Percentiles rank a stretch among this genome's conserved stretches.
Conservation (phyloP, 2,888 invertebrate species). For the Heliconius erato region DNA sequence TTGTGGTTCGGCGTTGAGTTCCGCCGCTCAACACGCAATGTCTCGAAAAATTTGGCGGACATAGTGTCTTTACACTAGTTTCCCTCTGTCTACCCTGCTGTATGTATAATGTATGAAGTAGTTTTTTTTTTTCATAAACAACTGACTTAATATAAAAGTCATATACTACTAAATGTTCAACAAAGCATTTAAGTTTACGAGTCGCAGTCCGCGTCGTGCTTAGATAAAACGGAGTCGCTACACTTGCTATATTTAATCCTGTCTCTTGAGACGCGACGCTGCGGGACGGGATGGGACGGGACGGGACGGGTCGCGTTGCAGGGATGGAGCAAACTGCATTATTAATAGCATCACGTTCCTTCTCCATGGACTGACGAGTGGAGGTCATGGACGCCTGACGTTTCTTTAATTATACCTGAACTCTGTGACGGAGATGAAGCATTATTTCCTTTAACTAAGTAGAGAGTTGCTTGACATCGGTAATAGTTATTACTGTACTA, state of each 20-base stretch:
- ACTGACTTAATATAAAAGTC: too few relatives aligned
- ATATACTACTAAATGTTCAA: too few relatives aligned
- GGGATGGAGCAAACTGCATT: conserved; percentile 1
- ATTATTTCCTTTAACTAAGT: not conserved
- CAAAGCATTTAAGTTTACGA: not conserved
- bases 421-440: not conserved
- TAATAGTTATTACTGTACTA: conserved; percentile 21
- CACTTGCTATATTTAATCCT: not conserved
- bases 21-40: too few relatives aligned
- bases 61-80: too few relatives aligned
- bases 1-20: too few relatives aligned
- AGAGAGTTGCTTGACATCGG: not conserved
- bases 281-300: not conserved
- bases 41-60: too few relatives aligned
- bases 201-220: not conserved
- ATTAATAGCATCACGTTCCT: conserved; percentile 14
- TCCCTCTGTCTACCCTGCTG: too few relatives aligned
- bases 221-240: not conserved
- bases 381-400: conserved; percentile 1
- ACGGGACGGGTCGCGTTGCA: not conserved
- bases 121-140: too few relatives aligned
- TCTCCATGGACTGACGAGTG: not conserved
- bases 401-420: conserved; percentile 31
- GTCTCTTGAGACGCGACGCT: not conserved
- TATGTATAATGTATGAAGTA: too few relatives aligned